Conservation (phyloP, 2,888 invertebrate species). For the Polydrusus tereticollis region DNA sequence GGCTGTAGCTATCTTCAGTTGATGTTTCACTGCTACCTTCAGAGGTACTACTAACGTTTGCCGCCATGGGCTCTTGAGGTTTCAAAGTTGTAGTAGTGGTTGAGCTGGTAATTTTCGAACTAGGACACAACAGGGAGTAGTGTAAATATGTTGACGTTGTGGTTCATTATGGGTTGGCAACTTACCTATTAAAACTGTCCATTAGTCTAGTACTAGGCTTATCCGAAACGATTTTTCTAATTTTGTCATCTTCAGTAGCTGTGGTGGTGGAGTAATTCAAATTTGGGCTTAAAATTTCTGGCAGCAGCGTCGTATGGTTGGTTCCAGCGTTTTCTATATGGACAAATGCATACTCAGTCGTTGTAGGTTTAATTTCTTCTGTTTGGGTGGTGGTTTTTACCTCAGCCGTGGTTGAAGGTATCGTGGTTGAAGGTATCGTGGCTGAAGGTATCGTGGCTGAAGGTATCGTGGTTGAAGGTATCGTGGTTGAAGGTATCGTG, state of each 20-base stretch:
- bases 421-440: too few species aligned
- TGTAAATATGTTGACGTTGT: neutral
- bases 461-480: too few species aligned
- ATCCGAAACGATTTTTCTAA: conserved; percentile 5
- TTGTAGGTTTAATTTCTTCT: conserved; percentile 40
- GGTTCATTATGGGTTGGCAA: neutral
- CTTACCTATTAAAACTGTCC: neutral
- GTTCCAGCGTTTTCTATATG: conserved; percentile 57
- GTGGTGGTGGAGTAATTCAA: conserved; percentile 59
- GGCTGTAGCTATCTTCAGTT: conserved; percentile 61
- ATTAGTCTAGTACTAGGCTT: neutral
- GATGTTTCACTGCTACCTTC: conserved; percentile 49
- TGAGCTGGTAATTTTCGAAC: neutral
- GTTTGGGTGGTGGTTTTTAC: conserved; percentile 52
- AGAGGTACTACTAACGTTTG: conserved; percentile 4
- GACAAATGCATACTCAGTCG: conserved; percentile 49
- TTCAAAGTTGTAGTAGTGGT: neutral
- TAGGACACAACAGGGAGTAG: neutral
- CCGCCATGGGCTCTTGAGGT: neutral
- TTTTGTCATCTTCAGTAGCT: conserved; percentile 12
- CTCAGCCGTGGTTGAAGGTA: conserved; percentile 22
- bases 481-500: too few species aligned
- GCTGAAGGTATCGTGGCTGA: too few species aligned
- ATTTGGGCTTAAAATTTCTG: conserved; percentile 59
- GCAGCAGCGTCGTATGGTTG: conserved; percentile 59